These are phyloP conservation scores for Oostethus manadensis DNA, from an alignment of 2,113 vertebrate species.

Conservation along the genomic window DNA sequence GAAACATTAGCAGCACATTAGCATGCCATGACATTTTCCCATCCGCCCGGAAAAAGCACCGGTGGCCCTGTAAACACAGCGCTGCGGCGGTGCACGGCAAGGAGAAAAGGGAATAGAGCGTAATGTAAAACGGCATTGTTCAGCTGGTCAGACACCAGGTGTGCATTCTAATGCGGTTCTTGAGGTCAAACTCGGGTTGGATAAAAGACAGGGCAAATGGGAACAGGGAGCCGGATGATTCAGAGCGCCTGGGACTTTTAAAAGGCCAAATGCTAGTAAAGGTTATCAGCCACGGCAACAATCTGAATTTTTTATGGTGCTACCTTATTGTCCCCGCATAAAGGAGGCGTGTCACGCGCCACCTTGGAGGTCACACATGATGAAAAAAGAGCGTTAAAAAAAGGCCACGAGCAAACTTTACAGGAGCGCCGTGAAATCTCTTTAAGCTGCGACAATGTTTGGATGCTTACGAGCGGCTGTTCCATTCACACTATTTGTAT, in stretches of 20 bases:
- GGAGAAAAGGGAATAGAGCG: constrained; percentile 56
- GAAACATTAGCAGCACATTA: constrained; percentile 59
- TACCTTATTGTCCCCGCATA: constrained; percentile 59
- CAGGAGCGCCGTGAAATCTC: constrained; percentile 37
- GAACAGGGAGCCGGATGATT: constrained; percentile 53
- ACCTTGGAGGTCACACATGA: constrained; percentile 31
- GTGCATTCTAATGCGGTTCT: constrained; percentile 61
- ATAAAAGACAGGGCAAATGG: constrained; percentile 54
- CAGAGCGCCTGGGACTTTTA: constrained; percentile 63
- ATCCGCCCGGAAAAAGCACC: constrained; percentile 44
- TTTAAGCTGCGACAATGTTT: constrained; percentile 25
- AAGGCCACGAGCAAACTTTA: constrained; percentile 54
- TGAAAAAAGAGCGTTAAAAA: constrained; percentile 43
- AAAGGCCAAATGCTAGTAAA: constrained; percentile 60
- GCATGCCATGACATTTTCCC: constrained; percentile 71
- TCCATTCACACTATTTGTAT: constrained; percentile 20
- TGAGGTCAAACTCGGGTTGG: constrained; percentile 52
- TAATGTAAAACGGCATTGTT: constrained; percentile 65
- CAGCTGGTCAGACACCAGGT: constrained; percentile 42
- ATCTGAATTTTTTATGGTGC: constrained; percentile 56
- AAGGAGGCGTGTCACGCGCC: constrained; percentile 36
- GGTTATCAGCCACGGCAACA: constrained; percentile 66
- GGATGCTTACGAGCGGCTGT: constrained; percentile 16
- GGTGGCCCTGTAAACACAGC: constrained; percentile 63
- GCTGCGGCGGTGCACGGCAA: constrained; percentile 39